A percentile compares a stretch with the other conserved stretches of the same genome.
These are phyloP conservation scores for Phyto melanocephala DNA, from an alignment of 2,888 invertebrate species.

Conservation along the genomic window DNA sequence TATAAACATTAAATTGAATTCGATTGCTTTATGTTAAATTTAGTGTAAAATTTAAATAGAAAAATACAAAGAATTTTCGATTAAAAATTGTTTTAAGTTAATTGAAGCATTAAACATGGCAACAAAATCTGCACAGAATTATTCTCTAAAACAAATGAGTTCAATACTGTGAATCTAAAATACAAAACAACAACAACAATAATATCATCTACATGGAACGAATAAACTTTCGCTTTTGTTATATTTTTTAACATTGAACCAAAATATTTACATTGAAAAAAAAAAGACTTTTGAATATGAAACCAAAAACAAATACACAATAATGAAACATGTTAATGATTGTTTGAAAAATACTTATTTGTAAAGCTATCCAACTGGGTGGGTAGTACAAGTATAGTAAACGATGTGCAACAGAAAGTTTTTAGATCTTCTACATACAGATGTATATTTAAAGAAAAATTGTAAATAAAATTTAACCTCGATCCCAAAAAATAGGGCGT, in stretches of 20 bases:
- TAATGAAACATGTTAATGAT: not conserved
- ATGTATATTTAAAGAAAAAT: no score
- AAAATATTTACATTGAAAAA: not conserved
- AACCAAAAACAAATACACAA: not conserved
- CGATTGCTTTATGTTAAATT: slow-evolving; percentile 19
- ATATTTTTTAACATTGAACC: not conserved
- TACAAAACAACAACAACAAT: not conserved
- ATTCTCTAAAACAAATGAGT: not conserved
- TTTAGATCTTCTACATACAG: no score
- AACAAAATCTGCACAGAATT: not conserved
- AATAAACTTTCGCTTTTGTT: not conserved
- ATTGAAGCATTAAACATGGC: slow-evolving; percentile 5
- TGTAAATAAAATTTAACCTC: no score
- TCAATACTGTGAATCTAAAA: not conserved
- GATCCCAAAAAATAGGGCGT: not conserved
- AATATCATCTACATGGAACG: not conserved
- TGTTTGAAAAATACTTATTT: not conserved
- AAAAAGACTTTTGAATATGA: not conserved
- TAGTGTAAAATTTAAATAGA: slow-evolving; percentile 1
- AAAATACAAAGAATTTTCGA: not conserved
- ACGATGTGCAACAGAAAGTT: no score
- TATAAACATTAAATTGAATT: slow-evolving; percentile 18
- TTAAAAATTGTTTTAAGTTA: slow-evolving; percentile 5
- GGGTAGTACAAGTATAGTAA: not conserved
- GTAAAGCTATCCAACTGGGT: not conserved